phyloP scores from a whole-genome alignment of 2,888 invertebrate species.

The Podotricha telesiphe region DNA sequence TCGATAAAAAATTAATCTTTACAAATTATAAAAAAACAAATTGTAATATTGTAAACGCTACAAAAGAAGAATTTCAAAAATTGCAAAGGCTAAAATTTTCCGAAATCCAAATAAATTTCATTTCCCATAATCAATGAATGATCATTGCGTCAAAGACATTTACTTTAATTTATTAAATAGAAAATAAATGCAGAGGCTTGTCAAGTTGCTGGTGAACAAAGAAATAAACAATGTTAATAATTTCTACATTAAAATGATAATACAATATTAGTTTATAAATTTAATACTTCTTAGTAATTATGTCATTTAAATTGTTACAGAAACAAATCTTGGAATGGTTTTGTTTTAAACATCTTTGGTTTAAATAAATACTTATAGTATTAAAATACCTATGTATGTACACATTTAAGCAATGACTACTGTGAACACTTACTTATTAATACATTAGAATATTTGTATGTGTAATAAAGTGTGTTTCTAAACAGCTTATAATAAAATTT shows the following conservation, averaged over 20 bases:
- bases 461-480: not conserved
- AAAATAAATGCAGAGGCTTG: conserved; percentile 5
- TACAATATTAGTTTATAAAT: not conserved
- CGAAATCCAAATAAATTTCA: too few relatives aligned
- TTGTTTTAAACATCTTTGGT: conserved; percentile 18
- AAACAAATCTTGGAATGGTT: not conserved
- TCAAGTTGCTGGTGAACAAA: not conserved
- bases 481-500: conserved; percentile 7
- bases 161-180: not conserved
- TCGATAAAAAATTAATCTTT: too few relatives aligned
- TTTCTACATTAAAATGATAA: not conserved
- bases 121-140: too few relatives aligned
- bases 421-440: not conserved
- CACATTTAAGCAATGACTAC: conserved; percentile 14
- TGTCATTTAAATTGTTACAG: not conserved
- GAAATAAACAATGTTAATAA: not conserved
- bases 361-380: conserved; percentile 14
- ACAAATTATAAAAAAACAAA: too few relatives aligned
- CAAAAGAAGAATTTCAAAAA: too few relatives aligned
- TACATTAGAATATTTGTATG: not conserved
- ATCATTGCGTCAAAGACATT: not conserved
- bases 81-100: too few relatives aligned
- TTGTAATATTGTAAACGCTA: too few relatives aligned
- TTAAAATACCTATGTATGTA: conserved; percentile 6
- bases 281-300: not conserved